These are phyloP conservation scores for Pelecanus crispus DNA, from an alignment of 2,113 vertebrate genomes.

Conservation along the genomic window DNA sequence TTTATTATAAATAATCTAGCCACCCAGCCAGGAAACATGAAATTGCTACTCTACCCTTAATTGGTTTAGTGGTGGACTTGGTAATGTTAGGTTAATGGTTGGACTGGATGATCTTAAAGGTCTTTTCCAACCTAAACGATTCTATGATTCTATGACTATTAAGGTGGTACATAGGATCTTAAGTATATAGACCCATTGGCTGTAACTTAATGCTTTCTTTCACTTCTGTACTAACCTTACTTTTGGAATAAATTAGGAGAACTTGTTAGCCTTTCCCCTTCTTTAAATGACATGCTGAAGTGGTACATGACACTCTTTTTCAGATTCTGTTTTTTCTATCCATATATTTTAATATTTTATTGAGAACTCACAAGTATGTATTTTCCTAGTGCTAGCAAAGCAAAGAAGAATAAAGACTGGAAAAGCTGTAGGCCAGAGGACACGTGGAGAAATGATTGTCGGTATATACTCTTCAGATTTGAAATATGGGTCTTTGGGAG, in stretches of 20 bases:
- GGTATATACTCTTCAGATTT: background rate
- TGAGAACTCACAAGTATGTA: background rate
- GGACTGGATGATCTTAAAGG: too few species aligned
- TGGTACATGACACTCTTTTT: background rate
- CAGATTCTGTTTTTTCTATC: background rate
- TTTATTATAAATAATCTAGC: too few species aligned
- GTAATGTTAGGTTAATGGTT: too few species aligned
- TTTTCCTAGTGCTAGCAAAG: background rate
- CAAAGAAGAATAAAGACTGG: background rate
- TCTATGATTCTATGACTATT: too few species aligned
- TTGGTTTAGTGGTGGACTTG: too few species aligned
- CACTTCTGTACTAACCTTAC: background rate
- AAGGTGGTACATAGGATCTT: background rate
- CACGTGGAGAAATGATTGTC: background rate
- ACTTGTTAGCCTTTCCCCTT: background rate
- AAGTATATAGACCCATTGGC: background rate
- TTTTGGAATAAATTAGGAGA: background rate
- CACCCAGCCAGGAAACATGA: too few species aligned
- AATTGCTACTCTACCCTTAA: too few species aligned
- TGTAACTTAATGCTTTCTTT: background rate
- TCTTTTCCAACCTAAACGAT: too few species aligned
- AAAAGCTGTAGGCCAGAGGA: background rate
- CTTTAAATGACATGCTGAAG: background rate
- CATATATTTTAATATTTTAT: background rate
- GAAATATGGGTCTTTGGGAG: background rate